Evolutionary conservation across 1,140 invertebrate genomes (phyloP).

Genomic region (Microplitis demolitor): DNA sequence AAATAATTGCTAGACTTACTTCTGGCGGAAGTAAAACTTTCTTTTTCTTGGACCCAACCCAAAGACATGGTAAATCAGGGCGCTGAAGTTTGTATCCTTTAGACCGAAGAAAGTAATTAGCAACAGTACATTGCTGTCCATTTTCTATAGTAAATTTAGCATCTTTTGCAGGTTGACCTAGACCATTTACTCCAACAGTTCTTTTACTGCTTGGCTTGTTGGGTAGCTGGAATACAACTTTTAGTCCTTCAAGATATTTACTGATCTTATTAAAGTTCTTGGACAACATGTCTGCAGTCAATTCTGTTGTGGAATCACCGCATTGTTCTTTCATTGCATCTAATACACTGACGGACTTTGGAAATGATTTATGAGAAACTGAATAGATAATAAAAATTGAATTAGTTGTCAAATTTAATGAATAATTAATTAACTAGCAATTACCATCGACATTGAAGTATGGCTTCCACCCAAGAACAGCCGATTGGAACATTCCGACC

Average conservation of each 20-base stretch:
- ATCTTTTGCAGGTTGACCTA: constrained; percentile 46
- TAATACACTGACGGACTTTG: constrained; percentile 58
- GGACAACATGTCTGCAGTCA: background rate
- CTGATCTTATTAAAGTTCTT: background rate
- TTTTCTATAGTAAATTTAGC: constrained; percentile 53
- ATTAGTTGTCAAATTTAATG: no score
- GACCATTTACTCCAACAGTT: constrained; percentile 61
- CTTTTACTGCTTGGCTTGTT: constrained; percentile 49
- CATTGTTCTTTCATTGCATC: constrained; percentile 48
- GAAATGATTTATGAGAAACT: constrained; percentile 72
- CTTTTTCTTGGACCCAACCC: constrained; percentile 58
- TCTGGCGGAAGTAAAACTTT: constrained; percentile 46
- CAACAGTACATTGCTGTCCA: constrained; percentile 53
- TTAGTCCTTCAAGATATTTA: constrained; percentile 45
- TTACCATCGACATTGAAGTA: constrained; percentile 75
- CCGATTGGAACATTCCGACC: constrained; percentile 75
- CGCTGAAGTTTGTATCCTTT: constrained; percentile 61
- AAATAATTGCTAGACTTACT: constrained; percentile 26
- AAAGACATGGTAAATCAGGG: constrained; percentile 67
- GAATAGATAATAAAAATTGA: no score
- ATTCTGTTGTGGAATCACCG: background rate
- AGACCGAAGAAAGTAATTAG: constrained; percentile 58
- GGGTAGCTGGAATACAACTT: constrained; percentile 63
- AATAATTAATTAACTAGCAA: no score
- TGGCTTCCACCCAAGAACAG: constrained; percentile 73